Conservation (phyloP, 2,113 vertebrate species). For the Anoura caudifer region DNA sequence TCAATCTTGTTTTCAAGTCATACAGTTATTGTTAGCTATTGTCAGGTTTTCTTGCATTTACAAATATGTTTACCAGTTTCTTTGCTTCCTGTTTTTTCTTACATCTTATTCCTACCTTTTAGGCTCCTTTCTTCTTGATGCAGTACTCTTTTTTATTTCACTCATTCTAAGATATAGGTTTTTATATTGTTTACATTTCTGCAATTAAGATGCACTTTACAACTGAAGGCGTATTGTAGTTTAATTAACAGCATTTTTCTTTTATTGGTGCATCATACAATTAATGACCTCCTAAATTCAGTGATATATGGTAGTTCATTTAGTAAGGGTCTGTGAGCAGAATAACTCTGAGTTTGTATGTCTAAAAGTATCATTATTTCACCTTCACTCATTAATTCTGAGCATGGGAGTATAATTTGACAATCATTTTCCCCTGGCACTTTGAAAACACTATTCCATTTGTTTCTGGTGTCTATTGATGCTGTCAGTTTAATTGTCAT, state of each 20-base stretch:
- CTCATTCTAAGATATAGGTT: not conserved
- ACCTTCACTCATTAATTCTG: slow-evolving; percentile 60
- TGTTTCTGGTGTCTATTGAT: slow-evolving; percentile 70
- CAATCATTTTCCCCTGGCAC: slow-evolving; percentile 65
- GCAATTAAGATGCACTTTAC: not conserved
- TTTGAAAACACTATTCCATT: slow-evolving; percentile 69
- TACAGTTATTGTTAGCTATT: not conserved
- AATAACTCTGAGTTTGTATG: not conserved
- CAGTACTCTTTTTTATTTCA: not conserved
- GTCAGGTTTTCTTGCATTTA: not conserved
- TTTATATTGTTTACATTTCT: not conserved
- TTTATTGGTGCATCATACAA: not conserved
- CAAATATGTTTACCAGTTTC: not conserved
- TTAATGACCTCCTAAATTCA: not conserved
- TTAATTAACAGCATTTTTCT: slow-evolving; percentile 29
- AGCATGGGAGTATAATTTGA: slow-evolving; percentile 58
- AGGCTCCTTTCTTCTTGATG: not conserved
- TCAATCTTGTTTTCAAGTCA: not conserved
- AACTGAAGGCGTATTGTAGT: not conserved
- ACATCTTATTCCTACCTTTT: not conserved
- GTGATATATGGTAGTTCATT: slow-evolving; percentile 33
- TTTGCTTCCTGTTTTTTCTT: not conserved
- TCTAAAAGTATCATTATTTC: slow-evolving; percentile 63
- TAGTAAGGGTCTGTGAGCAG: not conserved
- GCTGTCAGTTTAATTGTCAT: slow-evolving; percentile 72